Conservation (phyloP, 1,140 invertebrate genomes). For the Apis cerana region DNA sequence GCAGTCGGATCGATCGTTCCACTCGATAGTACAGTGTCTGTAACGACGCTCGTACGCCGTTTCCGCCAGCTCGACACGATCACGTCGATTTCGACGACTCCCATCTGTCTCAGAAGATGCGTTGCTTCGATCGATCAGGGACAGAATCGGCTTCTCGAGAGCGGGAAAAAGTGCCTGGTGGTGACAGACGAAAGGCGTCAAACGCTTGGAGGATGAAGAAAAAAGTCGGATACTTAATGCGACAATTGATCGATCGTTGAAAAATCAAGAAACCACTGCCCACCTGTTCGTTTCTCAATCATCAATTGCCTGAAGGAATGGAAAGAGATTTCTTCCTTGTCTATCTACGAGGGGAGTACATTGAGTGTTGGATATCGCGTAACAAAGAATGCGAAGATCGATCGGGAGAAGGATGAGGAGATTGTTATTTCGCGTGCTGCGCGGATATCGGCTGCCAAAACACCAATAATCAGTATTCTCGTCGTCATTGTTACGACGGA, state of each 20-base stretch:
- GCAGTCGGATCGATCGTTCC: slow-evolving; percentile 28
- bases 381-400: not conserved
- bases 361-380: not conserved
- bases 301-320: not conserved
- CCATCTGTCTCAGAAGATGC: not conserved
- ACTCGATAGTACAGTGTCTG: slow-evolving; percentile 15
- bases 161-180: slow-evolving; percentile 51
- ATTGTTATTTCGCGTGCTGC: slow-evolving; percentile 47
- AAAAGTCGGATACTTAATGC: slow-evolving; percentile 12
- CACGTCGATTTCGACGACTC: not conserved
- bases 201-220: not conserved
- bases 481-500: slow-evolving; percentile 25
- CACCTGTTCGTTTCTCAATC: slow-evolving; percentile 15
- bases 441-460: slow-evolving; percentile 63
- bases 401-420: slow-evolving; percentile 22
- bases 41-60: slow-evolving; percentile 12
- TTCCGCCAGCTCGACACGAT: not conserved
- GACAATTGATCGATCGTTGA: not conserved
- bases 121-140: not conserved
- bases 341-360: not conserved
- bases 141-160: not conserved
- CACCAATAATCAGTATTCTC: slow-evolving; percentile 62
- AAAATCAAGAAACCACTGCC: slow-evolving; percentile 56
- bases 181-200: slow-evolving; percentile 17
- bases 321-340: not conserved